Percentiles rank a stretch among this genome's conserved stretches.
Conservation (phyloP, 92 coral and sea anemone genomes). For the Palythoa grandiflora region DNA sequence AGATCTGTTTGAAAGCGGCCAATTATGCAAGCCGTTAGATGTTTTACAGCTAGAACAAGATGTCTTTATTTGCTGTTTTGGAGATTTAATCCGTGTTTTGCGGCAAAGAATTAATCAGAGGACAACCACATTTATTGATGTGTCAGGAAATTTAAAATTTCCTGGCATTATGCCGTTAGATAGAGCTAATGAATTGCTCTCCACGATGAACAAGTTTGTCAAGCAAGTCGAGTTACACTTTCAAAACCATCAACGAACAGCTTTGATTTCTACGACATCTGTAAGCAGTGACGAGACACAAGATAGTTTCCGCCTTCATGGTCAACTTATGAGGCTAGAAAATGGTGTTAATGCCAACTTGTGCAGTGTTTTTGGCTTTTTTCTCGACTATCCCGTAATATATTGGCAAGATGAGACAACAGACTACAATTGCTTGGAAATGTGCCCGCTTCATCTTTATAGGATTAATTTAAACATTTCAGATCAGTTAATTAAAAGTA, state of each 20-base stretch:
- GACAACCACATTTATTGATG: conserved; percentile 25
- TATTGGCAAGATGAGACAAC: conserved; percentile 37
- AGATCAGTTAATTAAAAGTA: not conserved
- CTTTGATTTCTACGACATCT: not conserved
- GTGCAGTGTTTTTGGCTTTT: conserved; percentile 36
- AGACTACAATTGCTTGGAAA: conserved; percentile 37
- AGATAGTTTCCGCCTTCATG: not conserved
- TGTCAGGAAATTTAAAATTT: conserved; percentile 29
- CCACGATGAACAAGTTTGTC: not conserved
- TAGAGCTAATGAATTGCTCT: not conserved
- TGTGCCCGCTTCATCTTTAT: conserved; percentile 27
- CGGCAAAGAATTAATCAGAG: conserved; percentile 7
- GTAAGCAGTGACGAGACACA: not conserved
- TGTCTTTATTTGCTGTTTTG: conserved; percentile 19
- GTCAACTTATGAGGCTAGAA: conserved; percentile 1
- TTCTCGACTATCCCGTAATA: conserved; percentile 33
- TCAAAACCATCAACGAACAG: not conserved
- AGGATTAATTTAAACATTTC: conserved; percentile 17
- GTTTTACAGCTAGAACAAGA: conserved; percentile 27
- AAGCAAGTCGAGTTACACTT: not conserved
- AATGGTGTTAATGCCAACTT: not conserved
- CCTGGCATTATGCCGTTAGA: conserved; percentile 6
- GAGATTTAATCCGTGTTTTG: not conserved
- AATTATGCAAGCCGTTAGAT: conserved; percentile 8
- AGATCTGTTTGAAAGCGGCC: conserved; percentile 38